Evolutionary conservation across 1,140 invertebrate genomes (phyloP), one percentile per base, ranked within the genome.

Genomic region (Philotrypesis tridentata): DNA sequence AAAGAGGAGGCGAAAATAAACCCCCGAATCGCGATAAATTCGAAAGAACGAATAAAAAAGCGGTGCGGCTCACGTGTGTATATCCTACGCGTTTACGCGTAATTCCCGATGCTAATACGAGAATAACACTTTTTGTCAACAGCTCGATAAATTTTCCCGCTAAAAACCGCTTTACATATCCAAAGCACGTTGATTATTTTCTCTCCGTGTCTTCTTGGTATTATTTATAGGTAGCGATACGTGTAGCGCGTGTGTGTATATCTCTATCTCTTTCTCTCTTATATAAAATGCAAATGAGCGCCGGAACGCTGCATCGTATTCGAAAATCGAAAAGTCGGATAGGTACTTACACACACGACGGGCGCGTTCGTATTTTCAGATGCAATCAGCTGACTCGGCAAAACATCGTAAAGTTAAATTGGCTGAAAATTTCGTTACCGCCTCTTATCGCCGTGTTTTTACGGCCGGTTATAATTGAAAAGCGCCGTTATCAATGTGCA

Each of bases 391-490:
- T 78, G 67, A 68, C 31, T 48, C 25, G 68, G 67, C 67, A 43
- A 73, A 73, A 80, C 21, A 80, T 73, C 79, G 70, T 80, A 80
- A 80, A 80, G 73, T 80, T 80, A 73, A 80, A 80, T 80, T 80
- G 70, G 25, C n/a, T 55, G 31, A 72, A 72, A 55, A 71, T 21
- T 9, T 14, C 12, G 12, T 9, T 0, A 14, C 12, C 12, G 12
- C 14, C 12, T 43, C 40, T 71, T 71, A 79, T 70, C 77, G 43
- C n/a, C n/a, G 74, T 75, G 8, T 23, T 17, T 21, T 31, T n/a
- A 21, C 55, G 73, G 3, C 31, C 37, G 23, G 9, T 9, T 37
- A n/a, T 55, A 55, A 55, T 55, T 55, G 48, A 55, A 55, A 55
- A 55, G 21, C 21, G 17, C 3, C 48, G 48, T 17, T 55, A 48